These are phyloP conservation scores for Chromobotia macracanthus DNA, from an alignment of 2,797 vertebrate species.

Conservation along the genomic window DNA sequence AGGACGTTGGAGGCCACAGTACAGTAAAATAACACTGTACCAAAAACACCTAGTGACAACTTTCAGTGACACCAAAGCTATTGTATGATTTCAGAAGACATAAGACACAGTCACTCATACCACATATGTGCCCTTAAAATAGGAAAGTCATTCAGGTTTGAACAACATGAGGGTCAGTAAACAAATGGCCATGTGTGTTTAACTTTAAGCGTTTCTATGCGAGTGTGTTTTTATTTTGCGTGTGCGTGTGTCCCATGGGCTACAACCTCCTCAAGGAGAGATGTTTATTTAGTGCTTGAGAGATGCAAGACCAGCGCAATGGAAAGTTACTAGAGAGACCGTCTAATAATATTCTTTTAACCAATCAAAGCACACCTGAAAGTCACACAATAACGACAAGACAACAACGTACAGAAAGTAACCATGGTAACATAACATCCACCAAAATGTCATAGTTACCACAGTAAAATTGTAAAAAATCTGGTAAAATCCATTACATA, in stretches of 20 bases:
- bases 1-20: too few species aligned
- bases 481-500: too few species aligned
- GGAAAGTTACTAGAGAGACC: not conserved
- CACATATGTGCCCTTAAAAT: not conserved
- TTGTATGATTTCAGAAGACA: too few species aligned
- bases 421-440: too few species aligned
- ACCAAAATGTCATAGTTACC: too few species aligned
- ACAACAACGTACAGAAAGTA: not conserved
- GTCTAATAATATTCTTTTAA: not conserved
- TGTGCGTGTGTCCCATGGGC: not conserved
- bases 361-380: not conserved
- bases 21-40: too few species aligned
- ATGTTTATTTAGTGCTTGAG: slow-evolving; percentile 18
- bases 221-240: slow-evolving; percentile 1
- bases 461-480: too few species aligned
- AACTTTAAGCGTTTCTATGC: not conserved
- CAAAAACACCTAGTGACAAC: too few species aligned
- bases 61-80: too few species aligned
- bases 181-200: not conserved
- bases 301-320: not conserved
- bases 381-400: not conserved
- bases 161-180: not conserved
- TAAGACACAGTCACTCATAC: too few species aligned
- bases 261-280: slow-evolving; percentile 16
- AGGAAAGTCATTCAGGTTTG: not conserved